Conservation (phyloP, 2,113 vertebrate species). For the Perccottus glenii region DNA sequence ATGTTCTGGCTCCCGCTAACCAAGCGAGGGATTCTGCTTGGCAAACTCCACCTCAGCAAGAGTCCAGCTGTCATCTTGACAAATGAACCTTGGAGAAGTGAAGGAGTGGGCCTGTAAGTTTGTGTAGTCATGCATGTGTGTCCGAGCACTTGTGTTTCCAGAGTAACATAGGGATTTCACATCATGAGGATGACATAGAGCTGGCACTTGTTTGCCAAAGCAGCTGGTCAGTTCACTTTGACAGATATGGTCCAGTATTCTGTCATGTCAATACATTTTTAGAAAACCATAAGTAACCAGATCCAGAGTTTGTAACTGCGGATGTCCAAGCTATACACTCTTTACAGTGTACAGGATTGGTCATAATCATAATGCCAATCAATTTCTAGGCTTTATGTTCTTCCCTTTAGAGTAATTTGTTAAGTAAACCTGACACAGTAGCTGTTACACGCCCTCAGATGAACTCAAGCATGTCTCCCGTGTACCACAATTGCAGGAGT, state of each 20-base stretch:
- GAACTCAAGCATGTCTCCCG: constrained; percentile 35
- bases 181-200: constrained; percentile 43
- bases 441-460: constrained; percentile 29
- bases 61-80: constrained; percentile 78
- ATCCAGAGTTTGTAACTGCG: too few relatives aligned
- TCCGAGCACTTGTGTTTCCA: constrained; percentile 20
- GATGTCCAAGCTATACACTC: too few relatives aligned
- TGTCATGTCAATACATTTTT: not conserved
- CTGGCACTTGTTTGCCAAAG: constrained; percentile 38
- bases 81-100: constrained; percentile 75
- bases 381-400: too few relatives aligned
- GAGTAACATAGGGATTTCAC: constrained; percentile 7
- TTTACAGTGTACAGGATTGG: too few relatives aligned
- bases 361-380: too few relatives aligned
- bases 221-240: constrained; percentile 33
- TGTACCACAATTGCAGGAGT: constrained; percentile 30
- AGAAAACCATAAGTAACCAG: too few relatives aligned
- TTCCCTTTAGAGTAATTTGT: too few relatives aligned
- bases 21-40: constrained; percentile 68
- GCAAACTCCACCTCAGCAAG: constrained; percentile 66
- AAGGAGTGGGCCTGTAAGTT: constrained; percentile 43
- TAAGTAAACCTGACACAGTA: not conserved
- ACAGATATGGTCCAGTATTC: constrained; percentile 33
- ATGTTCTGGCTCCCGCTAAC: constrained; percentile 69
- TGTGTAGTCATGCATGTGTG: constrained; percentile 44